These are phyloP conservation scores for Amphipoea lucens DNA, from an alignment of 2,888 invertebrate genomes.

Conservation along the genomic window DNA sequence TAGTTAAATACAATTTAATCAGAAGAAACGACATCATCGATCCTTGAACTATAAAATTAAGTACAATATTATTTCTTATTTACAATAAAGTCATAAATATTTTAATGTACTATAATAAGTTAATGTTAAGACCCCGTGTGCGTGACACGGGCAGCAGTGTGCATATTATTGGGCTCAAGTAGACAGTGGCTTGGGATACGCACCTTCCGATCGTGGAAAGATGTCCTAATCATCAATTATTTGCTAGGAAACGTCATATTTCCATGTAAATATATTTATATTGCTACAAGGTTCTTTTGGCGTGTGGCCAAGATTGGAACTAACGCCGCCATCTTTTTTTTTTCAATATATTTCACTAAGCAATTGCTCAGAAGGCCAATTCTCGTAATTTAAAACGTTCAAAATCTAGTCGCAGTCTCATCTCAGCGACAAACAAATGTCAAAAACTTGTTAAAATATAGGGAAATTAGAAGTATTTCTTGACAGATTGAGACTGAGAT, in stretches of 20 bases:
- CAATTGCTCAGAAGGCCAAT: neutral
- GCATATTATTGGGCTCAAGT: constrained; percentile 60
- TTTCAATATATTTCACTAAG: neutral
- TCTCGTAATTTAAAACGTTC: no score
- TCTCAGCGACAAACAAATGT: no score
- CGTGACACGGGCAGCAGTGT: constrained; percentile 76
- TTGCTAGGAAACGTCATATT: constrained; percentile 5
- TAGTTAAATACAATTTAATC: constrained; percentile 46
- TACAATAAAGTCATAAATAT: constrained; percentile 86
- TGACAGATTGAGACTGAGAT: no score
- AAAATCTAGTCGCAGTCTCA: no score
- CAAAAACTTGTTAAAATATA: no score
- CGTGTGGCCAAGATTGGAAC: neutral
- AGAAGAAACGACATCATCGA: constrained; percentile 72
- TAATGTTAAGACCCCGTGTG: constrained; percentile 81
- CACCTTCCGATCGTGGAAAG: constrained; percentile 1
- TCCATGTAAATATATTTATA: constrained; percentile 13
- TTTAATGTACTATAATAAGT: constrained; percentile 81
- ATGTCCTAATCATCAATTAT: neutral
- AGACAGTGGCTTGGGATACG: constrained; percentile 26
- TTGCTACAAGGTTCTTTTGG: no score
- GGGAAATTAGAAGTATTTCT: no score
- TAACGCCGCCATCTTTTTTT: neutral
- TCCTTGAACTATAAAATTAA: constrained; percentile 82
- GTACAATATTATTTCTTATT: constrained; percentile 88